Evolutionary conservation across 2,888 invertebrate species (phyloP), one percentile per base, ranked within the genome.

Genomic region (Pheosia gnoma): DNA sequence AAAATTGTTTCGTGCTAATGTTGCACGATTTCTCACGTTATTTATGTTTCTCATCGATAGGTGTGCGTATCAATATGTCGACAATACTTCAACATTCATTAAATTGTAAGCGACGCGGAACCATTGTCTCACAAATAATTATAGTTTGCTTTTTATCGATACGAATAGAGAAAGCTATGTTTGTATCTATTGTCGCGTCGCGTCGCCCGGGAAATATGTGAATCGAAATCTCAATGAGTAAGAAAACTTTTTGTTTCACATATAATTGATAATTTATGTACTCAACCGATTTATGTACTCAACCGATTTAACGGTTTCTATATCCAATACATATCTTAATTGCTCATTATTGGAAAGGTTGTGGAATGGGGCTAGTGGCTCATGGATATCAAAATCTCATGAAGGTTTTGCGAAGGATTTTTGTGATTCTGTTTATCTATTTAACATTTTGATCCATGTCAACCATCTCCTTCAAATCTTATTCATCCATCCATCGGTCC

Each of bases 111-210:
- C 68, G 66, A 79, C 70, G 80, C 82, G 83, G 83, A 85, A 85
- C 82, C 72, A 84, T 85, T 85, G 84, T 85, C 74, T 82, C 72
- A 67, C 66, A 72, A 68, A 74, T 80, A 81, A 87, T 83, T 83
- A 80, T 78, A 69, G 78, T 78, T 74, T 56, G 56, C 77, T 79
- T 71, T 70, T 70, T 66, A 78, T 80, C 81, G 75, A 75, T 80
- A 74, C 66, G 66, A 73, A 65, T 63, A 68, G 81, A 80, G 87
- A 89, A 86, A 89, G 85, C 75, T 72, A 69, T 66, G 63, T 70
- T 25, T 25, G 25, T 25, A 64, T 71, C 78, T 79, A 85, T 83
- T 83, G 84, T 81, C n/a, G n/a, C n/a, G n/a, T n/a, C n/a, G n/a
- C n/a, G n/a, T n/a, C 74, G 71, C 65, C 68, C 62, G 73, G 77